A percentile compares a stretch with the other conserved stretches of the same genome.
Conservation (phyloP, 2,797 vertebrate genomes). For the Sciurus vulgaris region DNA sequence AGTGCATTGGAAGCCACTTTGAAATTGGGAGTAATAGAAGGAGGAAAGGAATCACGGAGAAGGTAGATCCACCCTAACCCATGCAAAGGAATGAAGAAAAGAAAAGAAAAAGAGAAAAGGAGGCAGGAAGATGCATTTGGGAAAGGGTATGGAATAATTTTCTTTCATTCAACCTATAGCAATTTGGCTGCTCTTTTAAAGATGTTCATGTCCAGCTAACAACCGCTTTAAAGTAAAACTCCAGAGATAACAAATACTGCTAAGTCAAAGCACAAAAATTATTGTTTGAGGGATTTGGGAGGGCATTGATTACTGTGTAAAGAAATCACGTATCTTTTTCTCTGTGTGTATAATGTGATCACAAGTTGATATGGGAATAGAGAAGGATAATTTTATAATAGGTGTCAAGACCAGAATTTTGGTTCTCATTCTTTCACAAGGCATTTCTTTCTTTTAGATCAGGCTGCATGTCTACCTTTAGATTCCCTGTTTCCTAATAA, state of each 20-base stretch:
- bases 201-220: background rate
- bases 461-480: background rate
- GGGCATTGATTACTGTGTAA: constrained; percentile 32
- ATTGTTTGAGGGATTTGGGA: background rate
- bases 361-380: background rate
- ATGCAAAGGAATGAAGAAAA: background rate
- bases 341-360: background rate
- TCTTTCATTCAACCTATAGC: background rate
- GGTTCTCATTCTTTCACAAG: background rate
- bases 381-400: background rate
- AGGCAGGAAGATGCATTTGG: background rate
- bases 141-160: background rate
- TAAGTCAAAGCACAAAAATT: constrained; percentile 22
- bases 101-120: background rate
- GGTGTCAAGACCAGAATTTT: background rate
- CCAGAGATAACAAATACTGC: background rate
- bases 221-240: background rate
- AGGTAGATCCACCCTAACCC: background rate
- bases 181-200: background rate
- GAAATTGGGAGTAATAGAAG: background rate
- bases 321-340: constrained; percentile 11
- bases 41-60: background rate
- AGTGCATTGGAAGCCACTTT: background rate
- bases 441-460: background rate
- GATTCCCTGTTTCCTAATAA: background rate